Evolutionary conservation across 2,888 invertebrate genomes (phyloP).

Genomic region (Sarcophaga carnaria): DNA sequence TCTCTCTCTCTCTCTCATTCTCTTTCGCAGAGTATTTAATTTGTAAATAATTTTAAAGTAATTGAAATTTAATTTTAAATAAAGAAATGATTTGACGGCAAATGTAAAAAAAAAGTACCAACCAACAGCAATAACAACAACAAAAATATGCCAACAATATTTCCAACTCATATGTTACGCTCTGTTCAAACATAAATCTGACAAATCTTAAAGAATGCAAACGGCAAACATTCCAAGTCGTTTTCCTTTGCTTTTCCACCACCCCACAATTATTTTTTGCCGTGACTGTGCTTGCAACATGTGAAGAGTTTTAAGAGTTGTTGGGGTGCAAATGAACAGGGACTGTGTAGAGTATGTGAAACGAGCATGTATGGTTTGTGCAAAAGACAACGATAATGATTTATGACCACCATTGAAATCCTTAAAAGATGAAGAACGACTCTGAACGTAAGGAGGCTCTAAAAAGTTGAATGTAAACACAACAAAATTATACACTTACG

Average conservation of each 20-base stretch:
- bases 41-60: constrained; percentile 33
- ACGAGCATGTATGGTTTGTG: constrained; percentile 42
- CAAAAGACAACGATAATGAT: constrained; percentile 69
- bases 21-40: not conserved
- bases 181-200: constrained; percentile 38
- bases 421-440: constrained; percentile 38
- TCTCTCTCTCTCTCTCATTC: no score
- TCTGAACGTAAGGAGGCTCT: not conserved
- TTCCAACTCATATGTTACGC: constrained; percentile 52
- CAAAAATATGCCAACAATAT: not conserved
- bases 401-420: constrained; percentile 60
- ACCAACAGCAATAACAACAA: not conserved
- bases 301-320: constrained; percentile 15
- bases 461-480: constrained; percentile 7
- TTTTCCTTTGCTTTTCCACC: not conserved
- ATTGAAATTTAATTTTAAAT: constrained; percentile 34
- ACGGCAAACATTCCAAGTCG: constrained; percentile 3
- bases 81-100: not conserved
- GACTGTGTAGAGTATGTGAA: not conserved
- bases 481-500: constrained; percentile 24
- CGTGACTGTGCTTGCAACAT: not conserved
- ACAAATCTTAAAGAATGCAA: constrained; percentile 47
- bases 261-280: not conserved
- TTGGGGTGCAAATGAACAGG: constrained; percentile 38
- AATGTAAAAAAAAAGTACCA: not conserved